phyloP scores from a whole-genome alignment of 2,113 vertebrate species.

The Connochaetes taurinus region DNA sequence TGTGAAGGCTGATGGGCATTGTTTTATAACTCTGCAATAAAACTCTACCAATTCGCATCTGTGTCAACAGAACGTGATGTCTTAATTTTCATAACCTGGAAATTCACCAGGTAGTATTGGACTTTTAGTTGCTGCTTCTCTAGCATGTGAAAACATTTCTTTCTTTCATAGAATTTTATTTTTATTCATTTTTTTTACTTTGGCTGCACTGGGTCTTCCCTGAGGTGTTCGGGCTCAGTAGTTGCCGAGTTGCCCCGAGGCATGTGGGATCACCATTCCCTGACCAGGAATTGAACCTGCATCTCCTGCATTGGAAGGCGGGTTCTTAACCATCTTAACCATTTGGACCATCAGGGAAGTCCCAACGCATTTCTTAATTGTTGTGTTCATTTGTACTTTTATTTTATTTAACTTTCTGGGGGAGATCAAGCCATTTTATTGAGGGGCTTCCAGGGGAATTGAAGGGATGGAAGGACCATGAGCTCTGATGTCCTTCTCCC shows the following conservation, averaged over 20 bases:
- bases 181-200: background rate
- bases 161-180: background rate
- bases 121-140: background rate
- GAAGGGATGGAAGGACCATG: background rate
- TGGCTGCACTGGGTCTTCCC: background rate
- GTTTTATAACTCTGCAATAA: background rate
- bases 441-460: background rate
- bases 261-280: background rate
- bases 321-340: background rate
- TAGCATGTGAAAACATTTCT: background rate
- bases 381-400: background rate
- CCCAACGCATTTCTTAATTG: background rate
- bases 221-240: background rate
- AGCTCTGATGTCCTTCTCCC: background rate
- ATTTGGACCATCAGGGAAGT: background rate
- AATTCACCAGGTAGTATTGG: background rate
- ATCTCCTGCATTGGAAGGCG: background rate
- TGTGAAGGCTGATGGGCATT: background rate
- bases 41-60: background rate
- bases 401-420: background rate
- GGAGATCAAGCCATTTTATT: background rate
- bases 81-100: background rate
- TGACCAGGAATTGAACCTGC: background rate
- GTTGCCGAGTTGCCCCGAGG: background rate
- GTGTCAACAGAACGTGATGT: background rate